Evolutionary conservation across 2,113 vertebrate genomes (phyloP), one percentile per base, ranked within the genome.

Genomic region (Larimichthys crocea): DNA sequence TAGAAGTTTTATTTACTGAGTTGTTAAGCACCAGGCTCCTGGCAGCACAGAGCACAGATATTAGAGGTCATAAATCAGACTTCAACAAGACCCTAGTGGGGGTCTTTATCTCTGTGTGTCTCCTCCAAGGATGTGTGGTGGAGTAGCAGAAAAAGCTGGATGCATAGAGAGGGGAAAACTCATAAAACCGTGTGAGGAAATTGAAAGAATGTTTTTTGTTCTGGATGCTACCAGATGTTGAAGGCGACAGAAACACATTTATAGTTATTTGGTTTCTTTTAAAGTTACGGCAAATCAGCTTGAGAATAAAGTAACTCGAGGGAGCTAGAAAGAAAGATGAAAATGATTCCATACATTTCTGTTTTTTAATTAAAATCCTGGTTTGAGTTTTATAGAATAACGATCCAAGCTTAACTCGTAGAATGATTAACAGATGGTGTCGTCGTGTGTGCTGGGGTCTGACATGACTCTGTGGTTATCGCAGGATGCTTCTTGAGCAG

Each of bases 41-140:
- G 80, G 73, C 74, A 90, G 87, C 88, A 82, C 86, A 68, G 62
- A 78, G 83, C 60, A 24, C 24, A 88, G 92, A 92, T 93, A 91
- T 94, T 92, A 91, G 79, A 87, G 88, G 71, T 75, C 46, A 63
- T 93, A 93, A 92, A 93, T 93, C 91, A 93, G 88, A 49, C 60
- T 77, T 72, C 81, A 92, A 90, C 85, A 53, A 82, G 90, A 80
- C 72, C 89, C 80, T 80, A 52, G 74, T 71, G 80, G 85, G 61
- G 68, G 86, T 84, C 61, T 86, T 87, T 83, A 77, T 91, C 83
- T 84, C 74, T 77, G 46, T 69, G 46, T 69, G 77, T 75, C 72
- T 85, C 82, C 56, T 87, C 70, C 44, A 72, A 68, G 59, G 76
- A 73, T 73, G 77, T 82, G 61, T 57, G 60, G 5, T 74, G 66